Conservation (phyloP, 2,888 invertebrate genomes). For the Apodemia zela region DNA sequence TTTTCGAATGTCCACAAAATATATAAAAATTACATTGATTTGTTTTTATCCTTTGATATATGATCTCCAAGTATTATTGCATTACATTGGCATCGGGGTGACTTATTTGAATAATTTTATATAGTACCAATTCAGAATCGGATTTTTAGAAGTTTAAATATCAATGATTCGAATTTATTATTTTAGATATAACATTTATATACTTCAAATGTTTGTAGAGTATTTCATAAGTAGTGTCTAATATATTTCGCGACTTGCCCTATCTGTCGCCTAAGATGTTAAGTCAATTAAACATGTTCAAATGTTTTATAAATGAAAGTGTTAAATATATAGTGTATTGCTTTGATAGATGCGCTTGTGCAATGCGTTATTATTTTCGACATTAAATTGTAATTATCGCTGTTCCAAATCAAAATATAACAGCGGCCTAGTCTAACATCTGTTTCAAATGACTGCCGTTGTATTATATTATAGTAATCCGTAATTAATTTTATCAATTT, state of each 20-base stretch:
- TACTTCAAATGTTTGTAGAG: slow-evolving; percentile 36
- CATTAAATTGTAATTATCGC: slow-evolving; percentile 8
- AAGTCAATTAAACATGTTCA: slow-evolving; percentile 69
- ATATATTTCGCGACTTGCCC: slow-evolving; percentile 22
- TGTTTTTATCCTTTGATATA: slow-evolving; percentile 63
- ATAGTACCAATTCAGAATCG: slow-evolving; percentile 23
- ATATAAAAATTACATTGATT: slow-evolving; percentile 63
- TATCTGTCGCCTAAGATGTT: slow-evolving; percentile 13
- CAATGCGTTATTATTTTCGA: slow-evolving; percentile 46
- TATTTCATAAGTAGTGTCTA: slow-evolving; percentile 28
- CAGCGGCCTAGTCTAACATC: slow-evolving; percentile 18
- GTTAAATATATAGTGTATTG: slow-evolving; percentile 38
- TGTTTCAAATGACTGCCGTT: slow-evolving; percentile 20
- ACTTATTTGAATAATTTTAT: slow-evolving; percentile 42
- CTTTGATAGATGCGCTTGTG: slow-evolving; percentile 50
- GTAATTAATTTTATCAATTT: slow-evolving; percentile 32
- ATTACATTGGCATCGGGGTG: slow-evolving; percentile 50
- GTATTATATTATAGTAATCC: slow-evolving; percentile 17
- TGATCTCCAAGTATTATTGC: slow-evolving; percentile 56
- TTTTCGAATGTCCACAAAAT: slow-evolving; percentile 67
- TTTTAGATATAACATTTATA: slow-evolving; percentile 49
- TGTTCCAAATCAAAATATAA: not conserved
- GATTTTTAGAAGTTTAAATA: slow-evolving; percentile 40
- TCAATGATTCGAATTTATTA: slow-evolving; percentile 65
- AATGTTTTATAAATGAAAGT: slow-evolving; percentile 48